These are phyloP conservation scores for Dione vanillae DNA, from an alignment of 2,888 invertebrate species.

Conservation along the genomic window DNA sequence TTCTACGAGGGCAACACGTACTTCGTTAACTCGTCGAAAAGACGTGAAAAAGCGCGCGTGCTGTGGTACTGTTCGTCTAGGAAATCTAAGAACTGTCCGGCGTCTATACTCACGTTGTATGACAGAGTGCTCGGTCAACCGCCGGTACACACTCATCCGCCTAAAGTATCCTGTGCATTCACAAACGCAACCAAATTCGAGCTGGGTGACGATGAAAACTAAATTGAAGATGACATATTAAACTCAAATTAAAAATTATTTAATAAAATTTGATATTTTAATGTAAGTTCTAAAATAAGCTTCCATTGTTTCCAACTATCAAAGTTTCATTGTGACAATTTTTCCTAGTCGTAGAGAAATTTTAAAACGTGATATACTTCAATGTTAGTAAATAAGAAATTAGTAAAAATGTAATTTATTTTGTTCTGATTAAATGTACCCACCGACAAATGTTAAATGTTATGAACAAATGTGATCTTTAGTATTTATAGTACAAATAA, in stretches of 20 bases:
- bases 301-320: constrained; percentile 8
- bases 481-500: constrained; percentile 45
- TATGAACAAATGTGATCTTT: constrained; percentile 15
- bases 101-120: constrained; percentile 63
- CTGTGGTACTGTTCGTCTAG: constrained; percentile 72
- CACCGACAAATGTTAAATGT: constrained; percentile 5
- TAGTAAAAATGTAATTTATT: constrained; percentile 1
- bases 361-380: constrained; percentile 22
- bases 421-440: constrained; percentile 4
- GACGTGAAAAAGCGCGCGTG: constrained; percentile 57
- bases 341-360: constrained; percentile 31
- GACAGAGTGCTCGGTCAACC: constrained; percentile 61
- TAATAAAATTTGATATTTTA: not conserved
- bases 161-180: constrained; percentile 57
- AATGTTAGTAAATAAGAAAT: not conserved
- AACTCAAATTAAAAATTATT: not conserved
- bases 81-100: constrained; percentile 64
- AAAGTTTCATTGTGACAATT: not conserved
- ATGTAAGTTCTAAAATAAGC: not conserved
- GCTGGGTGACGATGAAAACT: constrained; percentile 19
- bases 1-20: constrained; percentile 68
- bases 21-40: constrained; percentile 65
- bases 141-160: constrained; percentile 65
- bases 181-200: constrained; percentile 44
- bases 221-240: not conserved